These are phyloP conservation scores for Poecilia wingei DNA, from an alignment of 2,797 vertebrate species.

Conservation along the genomic window DNA sequence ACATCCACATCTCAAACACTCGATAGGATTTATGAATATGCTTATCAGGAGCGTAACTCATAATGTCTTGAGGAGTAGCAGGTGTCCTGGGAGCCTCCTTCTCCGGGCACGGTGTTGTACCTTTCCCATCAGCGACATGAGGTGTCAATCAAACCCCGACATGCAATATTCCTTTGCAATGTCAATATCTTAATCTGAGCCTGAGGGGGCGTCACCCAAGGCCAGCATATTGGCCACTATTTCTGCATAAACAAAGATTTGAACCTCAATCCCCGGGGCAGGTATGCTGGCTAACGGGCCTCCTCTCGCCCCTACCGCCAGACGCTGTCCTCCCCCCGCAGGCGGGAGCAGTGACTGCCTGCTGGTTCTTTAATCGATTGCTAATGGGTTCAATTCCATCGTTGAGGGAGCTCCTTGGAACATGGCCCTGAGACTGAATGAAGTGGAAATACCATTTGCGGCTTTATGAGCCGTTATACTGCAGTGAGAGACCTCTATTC, in stretches of 20 bases:
- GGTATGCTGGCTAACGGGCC: constrained; percentile 41
- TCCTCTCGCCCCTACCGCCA: constrained; percentile 38
- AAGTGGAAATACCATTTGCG: constrained; percentile 85
- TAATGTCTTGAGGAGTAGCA: constrained; percentile 47
- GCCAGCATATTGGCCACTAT: constrained; percentile 64
- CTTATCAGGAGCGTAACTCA: constrained; percentile 51
- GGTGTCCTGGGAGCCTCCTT: constrained; percentile 55
- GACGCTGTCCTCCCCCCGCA: constrained; percentile 43
- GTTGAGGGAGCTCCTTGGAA: constrained; percentile 82
- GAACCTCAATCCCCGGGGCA: constrained; percentile 62
- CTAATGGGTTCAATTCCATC: constrained; percentile 86
- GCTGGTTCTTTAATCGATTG: constrained; percentile 87
- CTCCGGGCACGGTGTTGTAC: constrained; percentile 36
- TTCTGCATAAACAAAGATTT: constrained; percentile 78
- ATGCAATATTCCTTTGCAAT: constrained; percentile 19
- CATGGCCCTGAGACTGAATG: constrained; percentile 83
- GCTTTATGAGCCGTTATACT: constrained; percentile 86
- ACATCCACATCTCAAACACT: constrained; percentile 55
- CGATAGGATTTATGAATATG: constrained; percentile 71
- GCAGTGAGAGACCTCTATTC: constrained; percentile 82
- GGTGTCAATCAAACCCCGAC: constrained; percentile 56
- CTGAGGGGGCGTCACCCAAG: constrained; percentile 45
- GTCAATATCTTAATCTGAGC: constrained; percentile 57
- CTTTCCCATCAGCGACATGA: constrained; percentile 32
- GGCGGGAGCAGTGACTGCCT: constrained; percentile 76